Evolutionary conservation across 2,797 vertebrate species (phyloP).

Genomic region (Margarornis squamiger): DNA sequence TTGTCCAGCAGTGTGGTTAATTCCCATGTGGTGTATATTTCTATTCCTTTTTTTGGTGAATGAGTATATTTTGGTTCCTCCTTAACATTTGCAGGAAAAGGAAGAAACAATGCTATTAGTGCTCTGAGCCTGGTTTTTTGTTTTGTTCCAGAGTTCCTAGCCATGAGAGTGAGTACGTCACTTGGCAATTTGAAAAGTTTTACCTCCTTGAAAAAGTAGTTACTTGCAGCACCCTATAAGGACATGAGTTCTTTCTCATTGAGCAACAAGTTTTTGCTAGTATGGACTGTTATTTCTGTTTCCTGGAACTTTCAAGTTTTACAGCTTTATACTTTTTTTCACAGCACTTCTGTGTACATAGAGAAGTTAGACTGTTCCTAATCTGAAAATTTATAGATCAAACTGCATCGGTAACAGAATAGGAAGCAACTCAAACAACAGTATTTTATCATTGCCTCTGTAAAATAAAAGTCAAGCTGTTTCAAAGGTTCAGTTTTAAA

Average conservation of each 20-base stretch:
- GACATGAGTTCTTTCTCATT: constrained; percentile 5
- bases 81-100: constrained; percentile 69
- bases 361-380: not conserved
- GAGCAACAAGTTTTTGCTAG: constrained; percentile 35
- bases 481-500: not conserved
- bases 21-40: constrained; percentile 51
- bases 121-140: constrained; percentile 30
- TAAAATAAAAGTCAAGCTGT: not conserved
- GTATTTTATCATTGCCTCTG: not conserved
- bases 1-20: constrained; percentile 15
- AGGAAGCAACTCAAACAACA: not conserved
- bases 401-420: not conserved
- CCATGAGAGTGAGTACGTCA: constrained; percentile 20
- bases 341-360: not conserved
- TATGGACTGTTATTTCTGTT: not conserved
- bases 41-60: constrained; percentile 37
- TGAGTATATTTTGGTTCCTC: constrained; percentile 28
- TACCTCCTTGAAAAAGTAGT: constrained; percentile 8
- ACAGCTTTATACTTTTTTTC: not conserved
- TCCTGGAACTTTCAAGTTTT: not conserved
- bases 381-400: not conserved
- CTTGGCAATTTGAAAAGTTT: constrained; percentile 51
- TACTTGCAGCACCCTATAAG: constrained; percentile 50
- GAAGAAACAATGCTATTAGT: constrained; percentile 64
- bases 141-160: constrained; percentile 13